These are phyloP conservation scores for Diplogasteroides magnus DNA, from an alignment of 1,140 invertebrate species.

Conservation along the genomic window DNA sequence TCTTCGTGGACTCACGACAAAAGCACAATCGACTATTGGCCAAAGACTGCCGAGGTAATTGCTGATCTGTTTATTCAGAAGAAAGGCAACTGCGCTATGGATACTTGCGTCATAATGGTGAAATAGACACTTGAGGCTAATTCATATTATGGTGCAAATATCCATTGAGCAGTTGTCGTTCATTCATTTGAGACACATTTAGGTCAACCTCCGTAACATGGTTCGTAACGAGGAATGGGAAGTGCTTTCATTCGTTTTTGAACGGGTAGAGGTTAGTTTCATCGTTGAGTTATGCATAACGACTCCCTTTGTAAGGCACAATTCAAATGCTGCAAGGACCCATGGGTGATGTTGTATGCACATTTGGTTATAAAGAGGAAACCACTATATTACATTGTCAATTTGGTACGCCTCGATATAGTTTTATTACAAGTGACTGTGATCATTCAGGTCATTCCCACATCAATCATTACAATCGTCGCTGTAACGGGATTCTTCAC, in stretches of 20 bases:
- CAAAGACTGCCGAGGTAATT: constrained; percentile 18
- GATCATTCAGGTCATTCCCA: constrained; percentile 35
- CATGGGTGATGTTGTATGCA: constrained; percentile 54
- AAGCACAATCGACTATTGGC: constrained; percentile 48
- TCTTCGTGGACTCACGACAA: constrained; percentile 52
- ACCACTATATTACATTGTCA: constrained; percentile 53
- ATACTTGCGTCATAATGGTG: too few relatives aligned
- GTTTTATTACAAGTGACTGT: neutral
- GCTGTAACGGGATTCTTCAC: constrained; percentile 54
- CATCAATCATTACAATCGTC: constrained; percentile 49
- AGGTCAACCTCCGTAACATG: constrained; percentile 47
- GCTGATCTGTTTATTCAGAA: neutral
- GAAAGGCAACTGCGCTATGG: too few relatives aligned
- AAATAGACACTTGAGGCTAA: neutral
- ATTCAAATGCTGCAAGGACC: constrained; percentile 48
- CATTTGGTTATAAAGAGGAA: constrained; percentile 52
- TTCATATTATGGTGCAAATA: neutral
- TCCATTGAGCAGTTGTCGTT: too few relatives aligned
- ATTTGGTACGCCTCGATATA: constrained; percentile 31
- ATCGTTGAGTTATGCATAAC: constrained; percentile 8
- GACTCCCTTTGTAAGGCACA: constrained; percentile 30
- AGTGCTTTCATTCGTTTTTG: constrained; percentile 48
- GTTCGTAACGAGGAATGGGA: constrained; percentile 51
- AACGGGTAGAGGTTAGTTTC: constrained; percentile 35
- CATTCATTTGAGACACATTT: neutral